Evolutionary conservation across 2,888 invertebrate species (phyloP), one percentile per base, ranked within the genome.

Genomic region (Tridacna gigas): DNA sequence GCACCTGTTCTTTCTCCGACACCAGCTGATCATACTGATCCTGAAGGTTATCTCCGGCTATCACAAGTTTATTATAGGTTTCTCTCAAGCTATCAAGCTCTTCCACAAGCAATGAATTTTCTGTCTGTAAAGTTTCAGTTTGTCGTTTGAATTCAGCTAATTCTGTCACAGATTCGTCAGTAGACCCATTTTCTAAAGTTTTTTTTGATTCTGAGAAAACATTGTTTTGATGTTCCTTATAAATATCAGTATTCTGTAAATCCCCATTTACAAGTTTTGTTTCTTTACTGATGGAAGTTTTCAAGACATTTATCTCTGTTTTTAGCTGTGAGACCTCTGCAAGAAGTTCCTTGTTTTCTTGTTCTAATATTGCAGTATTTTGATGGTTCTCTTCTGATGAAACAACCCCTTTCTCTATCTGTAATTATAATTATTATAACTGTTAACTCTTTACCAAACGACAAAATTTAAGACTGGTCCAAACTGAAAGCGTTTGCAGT

Each of bases 1-100:
- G 82, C 22, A 89, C 81, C 74, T 90, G 88, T 61, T 91, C 91
- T 82, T 92, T 92, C 74, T 92, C 92, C 20, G 80, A 18, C 20
- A 88, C 82, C 60, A 90, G 71, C 69, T 90, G 89, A 80, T 91
- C 91, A 74, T 89, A 91, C 86, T 89, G 88, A 78, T 90, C 90
- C 75, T 93, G 93, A 13, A 93, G 84, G 83, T 92, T 91, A 86
- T 93, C 93, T 0, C 93, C 93, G 47, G 93, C 93, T 74, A 90
- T 87, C 22, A 91, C 90, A 48, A 91, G 77, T 65, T 89, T 89
- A 63, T 84, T 88, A 69, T 91, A 92, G 12, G 91, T 92, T 45
- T 84, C 80, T 74, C 91, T 81, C 56, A 93, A 82, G 63, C 90
- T 90, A 63, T 90, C 89, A 45, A 92, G 75, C 79, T 93, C 92